Evolutionary conservation across 1,140 invertebrate species (phyloP), one percentile per base, ranked within the genome.

Genomic region (Brachionus manjavacas): DNA sequence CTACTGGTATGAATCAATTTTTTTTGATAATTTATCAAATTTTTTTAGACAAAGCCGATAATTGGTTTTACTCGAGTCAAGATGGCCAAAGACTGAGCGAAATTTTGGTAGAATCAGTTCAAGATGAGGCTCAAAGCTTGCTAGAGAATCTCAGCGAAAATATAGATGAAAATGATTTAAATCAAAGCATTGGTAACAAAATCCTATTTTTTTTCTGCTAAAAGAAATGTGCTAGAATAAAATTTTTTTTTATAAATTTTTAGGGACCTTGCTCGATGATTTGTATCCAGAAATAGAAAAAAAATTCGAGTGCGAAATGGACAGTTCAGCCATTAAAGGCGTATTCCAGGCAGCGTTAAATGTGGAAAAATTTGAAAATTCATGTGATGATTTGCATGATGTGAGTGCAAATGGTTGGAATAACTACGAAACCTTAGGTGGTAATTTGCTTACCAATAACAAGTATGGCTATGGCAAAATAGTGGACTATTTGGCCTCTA

Each of bases 391-490:
- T 64, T 35, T 81, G 23, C 35, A 64, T 64, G 64, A 68, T 20
- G 39, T 81, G 1, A 81, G 79, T 35, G 23, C 79, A 0, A 81
- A 43, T 81, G 79, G 79, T 12, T 64, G 49, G 23, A 81, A 81
- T 35, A 68, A 81, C 41, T 81, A n/a, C 28, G 79, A 81, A 81
- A 46, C 31, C n/a, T 16, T 81, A 23, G 52, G 39, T n/a, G 79
- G 79, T 1, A 68, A 81, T 64, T 68, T 64, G 31, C 31, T 81
- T 3, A 41, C 52, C 8, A 64, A 60, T 35, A 43, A 43, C n/a
- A 81, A 81, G 25, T 64, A 68, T 41, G 79, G 52, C 11, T 81
- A 64, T 81, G 39, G 31, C 2, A 81, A 81, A 64, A 41, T 81
- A 64, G 60, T 35, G 9, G 52, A 81, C 14, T 16, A 81, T 81